Percentiles rank a stretch among this genome's conserved stretches.
phyloP scores from a whole-genome alignment of 2,113 vertebrate species.

The Myotis davidii region DNA sequence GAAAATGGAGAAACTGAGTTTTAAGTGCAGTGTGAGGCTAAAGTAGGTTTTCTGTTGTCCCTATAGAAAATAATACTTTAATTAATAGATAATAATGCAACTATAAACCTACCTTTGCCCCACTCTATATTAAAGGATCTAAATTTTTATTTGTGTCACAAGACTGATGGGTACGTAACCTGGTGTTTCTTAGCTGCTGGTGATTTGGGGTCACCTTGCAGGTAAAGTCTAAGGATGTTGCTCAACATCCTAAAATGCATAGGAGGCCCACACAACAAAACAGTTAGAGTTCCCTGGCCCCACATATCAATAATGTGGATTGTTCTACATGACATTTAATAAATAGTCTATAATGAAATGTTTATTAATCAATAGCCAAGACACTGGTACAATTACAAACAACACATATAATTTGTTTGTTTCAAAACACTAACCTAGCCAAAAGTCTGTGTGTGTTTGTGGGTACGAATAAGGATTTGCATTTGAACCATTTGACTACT shows the following conservation, averaged over 20 bases:
- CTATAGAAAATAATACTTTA: neutral
- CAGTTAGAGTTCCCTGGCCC: rapidly evolving
- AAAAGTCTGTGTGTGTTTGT: neutral
- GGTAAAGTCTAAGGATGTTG: no score
- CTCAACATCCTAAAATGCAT: neutral
- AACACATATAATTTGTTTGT: neutral
- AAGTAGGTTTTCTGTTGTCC: neutral
- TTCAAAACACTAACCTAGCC: neutral
- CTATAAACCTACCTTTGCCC: neutral
- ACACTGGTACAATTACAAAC: neutral
- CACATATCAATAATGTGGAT: neutral
- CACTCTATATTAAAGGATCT: neutral
- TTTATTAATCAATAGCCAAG: neutral
- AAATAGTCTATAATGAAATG: neutral
- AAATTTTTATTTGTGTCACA: neutral
- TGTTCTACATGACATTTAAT: neutral
- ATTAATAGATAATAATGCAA: neutral
- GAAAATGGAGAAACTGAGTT: neutral
- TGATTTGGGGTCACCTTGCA: rapidly evolving
- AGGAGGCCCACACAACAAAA: neutral
- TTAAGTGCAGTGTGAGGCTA: neutral
- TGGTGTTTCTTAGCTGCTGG: neutral
- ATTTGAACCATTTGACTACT: neutral
- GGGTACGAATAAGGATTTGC: neutral
- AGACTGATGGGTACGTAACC: rapidly evolving